Evolutionary conservation across 53 echinoderm and acorn worm genomes (phyloP), one percentile per base, ranked within the genome.

Genomic region (Mesocentrotus franciscanus): DNA sequence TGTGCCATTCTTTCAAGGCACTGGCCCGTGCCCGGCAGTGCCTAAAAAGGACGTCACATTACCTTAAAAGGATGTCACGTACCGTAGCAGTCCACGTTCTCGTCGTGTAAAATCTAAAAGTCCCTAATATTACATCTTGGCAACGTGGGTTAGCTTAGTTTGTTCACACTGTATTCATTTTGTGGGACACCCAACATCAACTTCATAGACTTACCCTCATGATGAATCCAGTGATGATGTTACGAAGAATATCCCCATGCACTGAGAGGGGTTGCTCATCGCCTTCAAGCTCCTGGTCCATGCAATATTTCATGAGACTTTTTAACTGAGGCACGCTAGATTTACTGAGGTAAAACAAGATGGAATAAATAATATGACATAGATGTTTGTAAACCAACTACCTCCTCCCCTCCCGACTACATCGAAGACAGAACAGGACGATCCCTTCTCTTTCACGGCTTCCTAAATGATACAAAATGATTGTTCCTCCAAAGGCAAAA

Each of bases 201-300:
- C 8, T 68, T 68, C 0, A 22, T 6, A 1, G 8, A 90, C 92
- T 74, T 34, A 93, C 93, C 20, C 61, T 58, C 62, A 93, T 71
- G 34, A 85, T 70, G 70, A 68, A 85, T 29, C 26, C 9, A n/a
- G 13, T 26, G 20, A 94, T 7, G 56, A 87, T 94, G 39, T 87
- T 94, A 3, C 71, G 32, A 1, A 85, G 55, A 24, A 94, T 49
- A 5, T 22, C 0, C 49, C 85, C 95, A 56, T 94, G 70, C 16
- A 59, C 71, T 18, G 95, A 94, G n/a, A 94, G 95, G 24, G 14
- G 24, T 1, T 0, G 24, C 33, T 39, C 36, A 1, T 94, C 95
- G 10, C 95, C 89, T 68, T 94, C 95, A 10, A 94, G 87, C 32
- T 94, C 95, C 49, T 94, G 89, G 9, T 87, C 87, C 85, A 94